Evolutionary conservation across 2,797 vertebrate genomes (phyloP), one percentile per base, ranked within the genome.

Genomic region (Ceyx erithaca): DNA sequence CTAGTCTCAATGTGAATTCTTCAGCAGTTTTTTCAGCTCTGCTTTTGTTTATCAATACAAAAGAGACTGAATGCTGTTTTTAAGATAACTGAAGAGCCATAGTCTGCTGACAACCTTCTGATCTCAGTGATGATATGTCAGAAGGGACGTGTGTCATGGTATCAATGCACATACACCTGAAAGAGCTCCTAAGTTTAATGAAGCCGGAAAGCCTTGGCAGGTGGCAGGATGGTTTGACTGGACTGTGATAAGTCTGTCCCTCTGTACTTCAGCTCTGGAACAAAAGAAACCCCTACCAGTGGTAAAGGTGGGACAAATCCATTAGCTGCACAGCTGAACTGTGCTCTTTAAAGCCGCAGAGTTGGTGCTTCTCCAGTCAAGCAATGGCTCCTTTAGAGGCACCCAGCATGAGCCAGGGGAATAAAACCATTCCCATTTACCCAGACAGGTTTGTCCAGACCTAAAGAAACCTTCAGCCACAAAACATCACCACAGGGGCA

Each of bases 391-490:
- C 58, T 67, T 28, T 17, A 14, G 66, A 92, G 58, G 46, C 68
- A 80, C 15, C 33, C 59, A 66, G 59, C 4, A 0, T 10, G 48
- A 71, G 49, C 72, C 35, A 46, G 43, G 33, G 78, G 46, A 70
- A 68, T 45, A 43, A 85, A 73, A 71, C 6, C 12, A 59, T 52
- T n/a, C 58, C 48, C 6, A n/a, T 52, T 92, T 87, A 78, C 48
- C 31, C 67, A 28, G 79, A 63, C 66, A 58, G 68, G 76, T 83
- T 75, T 89, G 59, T 80, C 90, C 86, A 90, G 55, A 71, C 72
- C 33, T 43, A 20, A 5, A 35, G 78, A 68, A 86, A 92, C 49
- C 25, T 67, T 91, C 46, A 66, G 30, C n/a, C 55, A 40, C 70
- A 86, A 80, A 85, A 31, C 57, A 71, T 52, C 71, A 73, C 18